A percentile compares a stretch with the other conserved stretches of the same genome.
Evolutionary conservation across 1,140 invertebrate species (phyloP).

Genomic region (Calliopsis andreniformis): DNA sequence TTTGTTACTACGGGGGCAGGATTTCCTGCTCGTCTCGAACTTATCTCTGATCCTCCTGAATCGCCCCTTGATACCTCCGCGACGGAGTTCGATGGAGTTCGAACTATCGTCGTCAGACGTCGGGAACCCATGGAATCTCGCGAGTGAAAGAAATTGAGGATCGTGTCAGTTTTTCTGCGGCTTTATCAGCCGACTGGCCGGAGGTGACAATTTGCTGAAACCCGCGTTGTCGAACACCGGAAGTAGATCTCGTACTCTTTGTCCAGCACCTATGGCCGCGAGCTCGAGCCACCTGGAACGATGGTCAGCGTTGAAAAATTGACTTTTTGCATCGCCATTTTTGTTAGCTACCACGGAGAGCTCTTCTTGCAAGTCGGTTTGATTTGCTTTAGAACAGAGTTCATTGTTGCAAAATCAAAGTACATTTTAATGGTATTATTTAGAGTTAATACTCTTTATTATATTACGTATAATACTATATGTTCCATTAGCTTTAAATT

Average conservation of each 20-base stretch:
- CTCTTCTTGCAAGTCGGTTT: too few relatives aligned
- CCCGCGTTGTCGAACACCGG: slow-evolving; percentile 92
- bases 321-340: not conserved
- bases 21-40: not conserved
- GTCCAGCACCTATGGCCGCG: slow-evolving; percentile 79
- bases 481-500: too few relatives aligned
- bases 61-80: not conserved
- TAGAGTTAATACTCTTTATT: too few relatives aligned
- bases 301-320: slow-evolving; percentile 47
- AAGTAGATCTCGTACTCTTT: slow-evolving; percentile 87
- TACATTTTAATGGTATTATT: too few relatives aligned
- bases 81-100: not conserved
- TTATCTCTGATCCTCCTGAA: not conserved
- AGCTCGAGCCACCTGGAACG: slow-evolving; percentile 76
- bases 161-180: slow-evolving; percentile 81
- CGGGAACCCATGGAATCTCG: slow-evolving; percentile 29
- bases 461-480: too few relatives aligned
- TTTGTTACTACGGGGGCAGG: not conserved
- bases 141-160: slow-evolving; percentile 11
- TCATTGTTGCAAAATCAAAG: too few relatives aligned
- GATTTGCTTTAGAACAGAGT: too few relatives aligned
- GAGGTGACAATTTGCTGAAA: slow-evolving; percentile 89
- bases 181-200: slow-evolving; percentile 88
- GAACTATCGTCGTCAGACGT: slow-evolving; percentile 27
- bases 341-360: not conserved